Base-by-base conservation (phyloP, 1,140 invertebrate species). In the Pteromalus puparum region DNA sequence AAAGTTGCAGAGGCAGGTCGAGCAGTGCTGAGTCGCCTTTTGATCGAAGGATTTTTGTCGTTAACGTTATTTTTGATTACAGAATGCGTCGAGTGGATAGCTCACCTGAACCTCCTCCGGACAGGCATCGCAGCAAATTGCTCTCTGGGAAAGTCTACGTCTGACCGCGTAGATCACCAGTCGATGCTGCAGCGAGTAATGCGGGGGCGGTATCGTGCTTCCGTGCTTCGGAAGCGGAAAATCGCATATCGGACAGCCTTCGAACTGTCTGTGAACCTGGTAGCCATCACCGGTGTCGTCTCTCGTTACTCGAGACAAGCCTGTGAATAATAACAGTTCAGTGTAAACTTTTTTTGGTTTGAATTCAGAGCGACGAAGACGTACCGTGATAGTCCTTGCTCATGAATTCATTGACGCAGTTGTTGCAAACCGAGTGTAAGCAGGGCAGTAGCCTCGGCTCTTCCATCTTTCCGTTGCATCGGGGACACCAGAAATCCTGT, bases 1-100 rank as follows among this genome's bases (percentile, higher is more conserved):
- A 46, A 93, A 91, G 86, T 93, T 93, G 53, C 91, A 86, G 0
- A 92, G 89, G 83, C 93, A 94, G 10, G 89, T 90, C 21, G 91
- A 88, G 83, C 93, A 94, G 34, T 93, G 92, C 42, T 91, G 88
- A 38, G 90, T 89, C 13, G 92, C 93, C 92, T 93, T 72, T 4
- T 10, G 26, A 68, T 38, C 24, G 13, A 15, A 70, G 1, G 12
- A 30, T 28, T 30, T 3, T 13, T 9, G 9, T 30, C 1, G 10
- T 28, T 70, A n/a, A 65, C 2, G 6, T 12, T 1, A 30, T 28
- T 28, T 5, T 38, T 46, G 85, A 81, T 18, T 82, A 83, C 28
- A 76, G 46, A n/a, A 48, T 1, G 30, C 21, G 1, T 10, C 46
- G 13, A n/a, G n/a, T 5, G 26, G 15, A 26, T 12, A 30, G 13